Base-by-base conservation (phyloP, 2,888 invertebrate species). In the Melieria crassipennis region DNA sequence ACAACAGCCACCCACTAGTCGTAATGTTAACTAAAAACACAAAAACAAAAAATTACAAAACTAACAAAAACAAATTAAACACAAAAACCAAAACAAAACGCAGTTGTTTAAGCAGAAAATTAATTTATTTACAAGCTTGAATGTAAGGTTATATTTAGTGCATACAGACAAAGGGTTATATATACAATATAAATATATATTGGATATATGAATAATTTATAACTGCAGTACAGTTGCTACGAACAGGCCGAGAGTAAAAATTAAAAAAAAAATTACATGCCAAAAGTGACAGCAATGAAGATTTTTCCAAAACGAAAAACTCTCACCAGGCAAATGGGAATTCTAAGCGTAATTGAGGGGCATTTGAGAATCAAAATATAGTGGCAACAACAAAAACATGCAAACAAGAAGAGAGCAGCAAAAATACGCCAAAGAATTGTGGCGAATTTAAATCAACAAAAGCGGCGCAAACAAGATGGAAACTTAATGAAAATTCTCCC, bases 11-110 rank as follows among this genome's bases (percentile, higher is more conserved):
- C 55, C 57, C 64, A 81, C 83, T 83, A 81, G 83, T 83, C 83
- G 82, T 82, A 81, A 83, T 83, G 83, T 83, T 83, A 83, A 83
- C 83, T 84, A 83, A 78, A 75, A 72, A 30, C 30, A 30, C 30
- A 30, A 30, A 30, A 30, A 30, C 30, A 30, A 30, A 30, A 30
- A 30, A 30, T 3, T 30, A 30, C 30, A 30, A 30, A 30, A 30
- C 30, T 1, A 1, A 30, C 1, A 30, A 30, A 30, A 30, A 30
- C 30, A 73, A 74, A 48, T 69, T 13, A 50, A 62, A 48, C 55
- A 60, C 65, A 30, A 63, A 63, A 68, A 64, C 4, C 55, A 68
- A 58, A 67, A 67, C 60, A 71, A 70, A 71, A 71, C 71, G 56
- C 30, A 30, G 30, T 30, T 30, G 30, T 30, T 30, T 30, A 30